phyloP scores from a whole-genome alignment of 2,113 vertebrate genomes.

The Amphiprion ocellaris region DNA sequence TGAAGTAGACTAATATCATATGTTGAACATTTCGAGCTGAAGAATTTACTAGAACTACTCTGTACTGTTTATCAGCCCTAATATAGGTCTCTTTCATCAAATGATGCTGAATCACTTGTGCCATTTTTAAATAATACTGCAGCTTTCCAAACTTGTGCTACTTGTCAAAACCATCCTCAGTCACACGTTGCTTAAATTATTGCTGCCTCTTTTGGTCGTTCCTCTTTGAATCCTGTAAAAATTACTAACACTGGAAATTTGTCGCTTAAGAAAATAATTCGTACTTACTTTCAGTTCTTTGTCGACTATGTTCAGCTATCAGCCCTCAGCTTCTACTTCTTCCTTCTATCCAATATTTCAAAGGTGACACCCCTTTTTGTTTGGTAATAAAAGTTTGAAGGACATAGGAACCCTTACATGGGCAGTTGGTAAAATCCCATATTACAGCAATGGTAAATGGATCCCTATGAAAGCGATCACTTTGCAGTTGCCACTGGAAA shows the following conservation, averaged over 20 bases:
- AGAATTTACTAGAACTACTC: not conserved
- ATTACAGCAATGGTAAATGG: conserved; percentile 47
- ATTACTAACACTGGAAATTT: not conserved
- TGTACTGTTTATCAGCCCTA: not conserved
- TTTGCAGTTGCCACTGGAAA: conserved; percentile 66
- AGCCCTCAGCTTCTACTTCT: conserved; percentile 28
- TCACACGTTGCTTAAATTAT: not conserved
- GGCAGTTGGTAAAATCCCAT: conserved; percentile 68
- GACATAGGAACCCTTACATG: conserved; percentile 65
- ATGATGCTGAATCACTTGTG: not conserved
- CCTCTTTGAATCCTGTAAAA: not conserved
- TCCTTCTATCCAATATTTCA: conserved; percentile 46
- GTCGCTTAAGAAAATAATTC: not conserved
- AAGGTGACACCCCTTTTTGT: conserved; percentile 72
- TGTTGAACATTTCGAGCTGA: not conserved
- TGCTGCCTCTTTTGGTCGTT: not conserved
- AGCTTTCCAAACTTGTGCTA: not conserved
- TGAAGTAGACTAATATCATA: not conserved
- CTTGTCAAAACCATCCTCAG: not conserved
- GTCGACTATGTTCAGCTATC: not conserved
- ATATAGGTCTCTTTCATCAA: not conserved
- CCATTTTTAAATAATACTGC: not conserved
- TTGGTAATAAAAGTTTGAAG: conserved; percentile 65
- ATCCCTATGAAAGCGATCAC: conserved; percentile 75
- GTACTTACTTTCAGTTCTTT: conserved; percentile 50